These are phyloP conservation scores for Hermetia illucens DNA, from an alignment of 1,140 invertebrate genomes.

Conservation along the genomic window DNA sequence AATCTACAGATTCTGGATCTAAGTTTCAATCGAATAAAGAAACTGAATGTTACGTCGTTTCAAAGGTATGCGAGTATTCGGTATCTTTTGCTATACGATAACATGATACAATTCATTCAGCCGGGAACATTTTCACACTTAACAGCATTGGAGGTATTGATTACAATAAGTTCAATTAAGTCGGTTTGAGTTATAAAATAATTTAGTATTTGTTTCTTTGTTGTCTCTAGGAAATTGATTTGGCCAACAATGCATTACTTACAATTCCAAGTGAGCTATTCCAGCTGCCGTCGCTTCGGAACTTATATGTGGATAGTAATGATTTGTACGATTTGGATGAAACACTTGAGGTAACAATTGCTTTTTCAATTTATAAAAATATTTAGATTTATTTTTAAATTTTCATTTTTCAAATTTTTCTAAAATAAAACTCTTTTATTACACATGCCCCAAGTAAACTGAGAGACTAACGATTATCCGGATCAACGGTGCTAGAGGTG, in stretches of 20 bases:
- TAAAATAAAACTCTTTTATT: neutral
- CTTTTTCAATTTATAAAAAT: neutral
- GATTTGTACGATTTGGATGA: slow-evolving; percentile 30
- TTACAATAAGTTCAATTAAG: too few relatives aligned
- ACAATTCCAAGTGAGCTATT: slow-evolving; percentile 38
- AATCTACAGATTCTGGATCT: slow-evolving; percentile 44
- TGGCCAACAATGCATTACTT: slow-evolving; percentile 40
- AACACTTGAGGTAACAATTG: slow-evolving; percentile 18
- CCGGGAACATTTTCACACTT: slow-evolving; percentile 36
- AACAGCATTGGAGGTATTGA: slow-evolving; percentile 29
- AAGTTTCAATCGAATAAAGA: slow-evolving; percentile 43
- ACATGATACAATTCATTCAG: slow-evolving; percentile 42
- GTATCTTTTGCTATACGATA: slow-evolving; percentile 43
- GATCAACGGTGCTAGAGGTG: neutral
- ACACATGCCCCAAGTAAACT: neutral
- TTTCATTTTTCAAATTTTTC: slow-evolving; percentile 1
- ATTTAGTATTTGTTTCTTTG: neutral
- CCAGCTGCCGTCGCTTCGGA: slow-evolving; percentile 37
- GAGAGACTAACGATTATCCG: neutral
- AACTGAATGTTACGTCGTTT: slow-evolving; percentile 37
- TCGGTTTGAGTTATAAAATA: too few relatives aligned
- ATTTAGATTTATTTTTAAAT: neutral
- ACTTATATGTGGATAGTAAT: slow-evolving; percentile 41
- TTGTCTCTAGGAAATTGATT: slow-evolving; percentile 33
- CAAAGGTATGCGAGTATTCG: slow-evolving; percentile 37